Base-by-base conservation (phyloP, 1,140 invertebrate genomes). In the Calosoma granatense region DNA sequence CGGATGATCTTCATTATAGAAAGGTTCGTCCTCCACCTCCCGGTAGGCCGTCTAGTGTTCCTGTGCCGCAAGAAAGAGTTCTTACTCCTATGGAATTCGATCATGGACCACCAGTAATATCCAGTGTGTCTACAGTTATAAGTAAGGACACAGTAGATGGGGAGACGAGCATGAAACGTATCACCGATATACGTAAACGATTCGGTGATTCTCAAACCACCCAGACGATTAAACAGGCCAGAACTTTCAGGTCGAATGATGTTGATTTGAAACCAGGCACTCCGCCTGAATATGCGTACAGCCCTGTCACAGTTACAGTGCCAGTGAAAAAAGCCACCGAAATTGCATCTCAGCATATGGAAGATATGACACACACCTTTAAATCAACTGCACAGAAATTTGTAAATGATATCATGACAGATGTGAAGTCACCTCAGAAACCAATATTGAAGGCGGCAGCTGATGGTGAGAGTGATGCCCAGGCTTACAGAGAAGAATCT, bases 361-460 rank as follows among this genome's bases (percentile, higher is more conserved):
- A 72, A 55, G 80, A 81, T 52, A 83, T 87, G 83, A 82, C 80
- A 20, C 78, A 78, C 53, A 79, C 78, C 57, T 87, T 87, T 70
- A 83, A 84, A 60, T 76, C 79, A 3, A 86, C 85, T 67, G 81
- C 84, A 1, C 81, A 86, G 65, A 77, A 84, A 61, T 87, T 87
- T 62, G 76, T 81, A 17, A 75, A 77, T 43, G 81, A 86, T 55
- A 79, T 87, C 19, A 79, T 82, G 64, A 75, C 74, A 23, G 82
- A 84, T 69, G 67, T 84, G 21, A 77, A 74, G 20, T 66, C 66
- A 21, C 64, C 67, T 66, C 68, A 74, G 59, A 66, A 73, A 53
- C 74, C 73, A 67, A 80, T 78, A 57, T 69, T 80, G 56, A 81
- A 80, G 61, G 72, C 72, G 57, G 66, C 70, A 2, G 56, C 64